Conservation (phyloP, 2,888 invertebrate genomes). For the Meteorus cinctellus region DNA sequence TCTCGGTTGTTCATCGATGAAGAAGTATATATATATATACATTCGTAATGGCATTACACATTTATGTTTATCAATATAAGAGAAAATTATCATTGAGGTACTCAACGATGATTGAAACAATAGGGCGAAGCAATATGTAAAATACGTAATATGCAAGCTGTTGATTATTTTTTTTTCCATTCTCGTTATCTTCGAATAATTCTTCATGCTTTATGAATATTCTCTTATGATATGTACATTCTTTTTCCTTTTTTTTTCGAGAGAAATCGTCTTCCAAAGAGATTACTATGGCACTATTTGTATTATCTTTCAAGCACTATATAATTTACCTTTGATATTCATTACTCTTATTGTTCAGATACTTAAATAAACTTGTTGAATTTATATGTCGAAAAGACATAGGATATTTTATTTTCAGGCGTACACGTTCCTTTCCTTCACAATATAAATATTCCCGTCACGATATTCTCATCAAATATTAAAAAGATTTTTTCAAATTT, state of each 20-base stretch:
- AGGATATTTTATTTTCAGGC: too few species aligned
- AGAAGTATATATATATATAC: background rate
- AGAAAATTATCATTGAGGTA: background rate
- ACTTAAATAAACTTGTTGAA: slow-evolving; percentile 1
- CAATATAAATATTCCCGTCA: too few species aligned
- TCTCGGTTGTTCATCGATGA: background rate
- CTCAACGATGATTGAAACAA: background rate
- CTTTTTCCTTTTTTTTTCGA: background rate
- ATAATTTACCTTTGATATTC: background rate
- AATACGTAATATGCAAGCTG: slow-evolving; percentile 39
- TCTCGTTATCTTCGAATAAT: background rate
- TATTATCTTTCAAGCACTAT: background rate
- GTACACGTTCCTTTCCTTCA: too few species aligned
- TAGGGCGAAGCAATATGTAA: slow-evolving; percentile 52
- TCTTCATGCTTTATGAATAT: background rate
- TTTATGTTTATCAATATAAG: background rate
- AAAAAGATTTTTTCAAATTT: too few species aligned
- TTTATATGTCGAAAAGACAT: background rate
- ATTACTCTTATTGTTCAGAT: background rate
- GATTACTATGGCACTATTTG: background rate
- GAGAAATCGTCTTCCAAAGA: slow-evolving; percentile 3
- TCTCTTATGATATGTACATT: background rate
- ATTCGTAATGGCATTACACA: background rate
- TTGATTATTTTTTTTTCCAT: background rate
- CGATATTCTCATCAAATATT: too few species aligned